Conservation (phyloP, 1,140 invertebrate species). For the Pseudobourletiella spinata region DNA sequence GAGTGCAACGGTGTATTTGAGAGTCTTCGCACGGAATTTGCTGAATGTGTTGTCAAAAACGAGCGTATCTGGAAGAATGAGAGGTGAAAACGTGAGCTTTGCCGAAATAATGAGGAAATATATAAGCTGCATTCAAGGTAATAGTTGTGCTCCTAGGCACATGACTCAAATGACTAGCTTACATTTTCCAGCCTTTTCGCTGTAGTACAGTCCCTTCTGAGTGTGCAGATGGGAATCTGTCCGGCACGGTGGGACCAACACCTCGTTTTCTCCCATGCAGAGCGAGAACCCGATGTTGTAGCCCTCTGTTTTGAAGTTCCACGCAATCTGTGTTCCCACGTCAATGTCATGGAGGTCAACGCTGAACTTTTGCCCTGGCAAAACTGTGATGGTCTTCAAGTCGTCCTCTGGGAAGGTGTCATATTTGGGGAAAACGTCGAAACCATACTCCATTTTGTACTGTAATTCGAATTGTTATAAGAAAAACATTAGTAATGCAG, state of each 20-base stretch:
- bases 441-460: conserved; percentile 5
- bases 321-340: not conserved
- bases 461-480: not conserved
- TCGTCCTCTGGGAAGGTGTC: not conserved
- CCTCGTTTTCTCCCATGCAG: not conserved
- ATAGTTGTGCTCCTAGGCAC: not conserved
- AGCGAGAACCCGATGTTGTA: conserved; percentile 1
- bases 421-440: conserved; percentile 6
- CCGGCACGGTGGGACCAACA: not conserved
- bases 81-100: not conserved
- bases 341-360: not conserved
- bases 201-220: not conserved
- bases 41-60: conserved; percentile 82
- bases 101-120: not conserved
- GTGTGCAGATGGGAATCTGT: not conserved
- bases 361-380: not conserved
- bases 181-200: not conserved
- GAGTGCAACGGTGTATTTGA: conserved; percentile 51
- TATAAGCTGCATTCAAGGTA: not conserved
- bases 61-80: conserved; percentile 60
- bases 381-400: not conserved
- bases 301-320: conserved; percentile 1
- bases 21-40: conserved; percentile 65
- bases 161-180: not conserved
- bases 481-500: not conserved